Evolutionary conservation across 2,888 invertebrate species (phyloP).

Genomic region (Meloe dianella): DNA sequence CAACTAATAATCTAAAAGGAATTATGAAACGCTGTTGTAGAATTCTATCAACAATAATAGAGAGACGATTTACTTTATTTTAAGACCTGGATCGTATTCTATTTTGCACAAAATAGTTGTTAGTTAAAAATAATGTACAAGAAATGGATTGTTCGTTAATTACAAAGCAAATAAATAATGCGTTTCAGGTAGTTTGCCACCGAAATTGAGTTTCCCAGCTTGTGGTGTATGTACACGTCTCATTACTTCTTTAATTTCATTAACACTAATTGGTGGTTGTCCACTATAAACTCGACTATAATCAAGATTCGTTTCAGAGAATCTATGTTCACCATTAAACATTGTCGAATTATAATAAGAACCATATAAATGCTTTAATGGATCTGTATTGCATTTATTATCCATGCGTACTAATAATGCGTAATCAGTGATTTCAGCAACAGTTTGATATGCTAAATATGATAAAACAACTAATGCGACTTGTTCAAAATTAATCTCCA

Average conservation of each 20-base stretch:
- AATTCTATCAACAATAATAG: too few species aligned
- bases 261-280: slow-evolving; percentile 75
- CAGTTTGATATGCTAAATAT: slow-evolving; percentile 88
- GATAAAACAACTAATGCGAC: slow-evolving; percentile 79
- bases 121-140: too few species aligned
- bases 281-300: slow-evolving; percentile 67
- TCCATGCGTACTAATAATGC: slow-evolving; percentile 83
- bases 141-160: slow-evolving; percentile 7
- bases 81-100: too few species aligned
- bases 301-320: slow-evolving; percentile 55
- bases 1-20: too few species aligned
- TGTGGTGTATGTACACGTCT: slow-evolving; percentile 72
- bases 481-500: slow-evolving; percentile 67
- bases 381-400: slow-evolving; percentile 71
- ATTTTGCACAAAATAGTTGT: too few species aligned
- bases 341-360: slow-evolving; percentile 69
- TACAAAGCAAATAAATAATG: slow-evolving; percentile 55
- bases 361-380: slow-evolving; percentile 72
- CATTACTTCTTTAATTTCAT: slow-evolving; percentile 84
- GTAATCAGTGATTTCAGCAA: slow-evolving; percentile 86
- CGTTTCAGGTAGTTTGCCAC: slow-evolving; percentile 58
- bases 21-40: too few species aligned
- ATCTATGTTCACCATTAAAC: slow-evolving; percentile 64
- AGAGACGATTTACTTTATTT: too few species aligned
- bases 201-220: slow-evolving; percentile 61